Conservation (phyloP, 2,113 vertebrate genomes). For the crab-eating macaque (Macaca fascicularis) region T2T-MFA8v1.1 NC_088376.1:44444001-44444500, state of each 20-base stretch:
- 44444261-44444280: background rate
- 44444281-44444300: background rate
- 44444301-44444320: background rate
- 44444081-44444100: background rate
- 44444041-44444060: no score
- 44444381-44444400: background rate
- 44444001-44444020: no score
- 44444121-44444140: background rate
- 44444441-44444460: background rate
- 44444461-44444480: background rate
- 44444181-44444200: fast-evolving
- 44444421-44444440: background rate
- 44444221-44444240: background rate
- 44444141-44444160: background rate
- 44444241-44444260: background rate
- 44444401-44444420: background rate
- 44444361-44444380: background rate
- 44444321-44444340: background rate
- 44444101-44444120: background rate
- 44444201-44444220: fast-evolving
- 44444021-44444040: no score
- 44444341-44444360: background rate
- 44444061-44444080: no score
- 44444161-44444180: background rate
- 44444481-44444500: background rate